Conservation (phyloP, 2,888 invertebrate genomes). For the Augiades crinisus region DNA sequence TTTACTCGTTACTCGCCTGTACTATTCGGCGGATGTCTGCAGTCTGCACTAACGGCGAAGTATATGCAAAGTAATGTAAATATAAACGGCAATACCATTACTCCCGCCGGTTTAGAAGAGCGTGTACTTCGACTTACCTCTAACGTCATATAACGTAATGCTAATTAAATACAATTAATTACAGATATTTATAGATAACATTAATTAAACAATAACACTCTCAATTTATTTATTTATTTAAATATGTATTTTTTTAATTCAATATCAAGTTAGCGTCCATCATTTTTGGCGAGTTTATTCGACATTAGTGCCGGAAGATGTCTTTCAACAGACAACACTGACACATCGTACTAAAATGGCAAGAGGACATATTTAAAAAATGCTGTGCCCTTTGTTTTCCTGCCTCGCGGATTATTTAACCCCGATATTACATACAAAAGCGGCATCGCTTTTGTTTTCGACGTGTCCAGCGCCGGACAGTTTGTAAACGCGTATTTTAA, state of each 20-base stretch:
- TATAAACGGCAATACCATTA: constrained; percentile 33
- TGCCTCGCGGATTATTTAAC: constrained; percentile 29
- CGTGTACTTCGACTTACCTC: constrained; percentile 1
- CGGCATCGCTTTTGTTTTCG: constrained; percentile 30
- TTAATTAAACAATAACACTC: too few species aligned
- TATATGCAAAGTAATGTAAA: constrained; percentile 35
- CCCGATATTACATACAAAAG: constrained; percentile 34
- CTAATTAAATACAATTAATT: neutral
- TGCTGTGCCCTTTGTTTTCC: constrained; percentile 36
- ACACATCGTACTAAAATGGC: constrained; percentile 34
- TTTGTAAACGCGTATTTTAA: constrained; percentile 18
- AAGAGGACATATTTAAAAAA: constrained; percentile 37
- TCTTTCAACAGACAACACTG: constrained; percentile 32
- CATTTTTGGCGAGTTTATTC: constrained; percentile 18
- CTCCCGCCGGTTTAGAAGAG: constrained; percentile 1
- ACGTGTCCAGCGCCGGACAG: constrained; percentile 29
- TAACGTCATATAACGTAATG: neutral
- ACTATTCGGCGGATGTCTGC: constrained; percentile 30
- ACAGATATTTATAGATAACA: too few species aligned
- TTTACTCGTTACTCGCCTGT: constrained; percentile 30
- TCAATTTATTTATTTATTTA: too few species aligned
- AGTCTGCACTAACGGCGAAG: constrained; percentile 28
- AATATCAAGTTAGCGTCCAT: too few species aligned
- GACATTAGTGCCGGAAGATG: constrained; percentile 40
- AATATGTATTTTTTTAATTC: too few species aligned